Evolutionary conservation across 2,113 vertebrate species (phyloP).

Genomic region (Suncus etruscus): DNA sequence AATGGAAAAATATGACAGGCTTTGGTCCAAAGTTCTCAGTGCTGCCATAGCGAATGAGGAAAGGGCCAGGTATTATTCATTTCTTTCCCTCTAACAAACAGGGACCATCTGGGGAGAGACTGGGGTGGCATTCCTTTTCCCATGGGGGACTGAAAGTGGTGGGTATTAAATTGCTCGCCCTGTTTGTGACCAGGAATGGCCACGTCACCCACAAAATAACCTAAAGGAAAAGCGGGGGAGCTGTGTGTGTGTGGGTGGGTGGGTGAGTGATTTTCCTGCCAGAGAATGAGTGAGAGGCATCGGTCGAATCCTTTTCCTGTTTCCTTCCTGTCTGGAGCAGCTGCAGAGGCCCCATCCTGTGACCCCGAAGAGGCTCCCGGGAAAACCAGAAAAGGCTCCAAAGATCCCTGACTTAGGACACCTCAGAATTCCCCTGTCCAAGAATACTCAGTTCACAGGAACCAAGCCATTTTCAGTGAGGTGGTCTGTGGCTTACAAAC

Average conservation of each 20-base stretch:
- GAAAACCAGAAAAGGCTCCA: background rate
- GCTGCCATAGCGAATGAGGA: background rate
- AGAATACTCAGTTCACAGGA: background rate
- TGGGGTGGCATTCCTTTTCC: background rate
- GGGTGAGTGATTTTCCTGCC: conserved; percentile 42
- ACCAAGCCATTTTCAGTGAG: background rate
- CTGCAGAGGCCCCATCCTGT: background rate
- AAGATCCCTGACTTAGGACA: background rate
- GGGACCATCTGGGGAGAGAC: no score
- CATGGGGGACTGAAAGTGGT: background rate
- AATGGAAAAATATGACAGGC: background rate
- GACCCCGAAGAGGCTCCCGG: background rate
- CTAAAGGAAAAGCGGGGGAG: background rate
- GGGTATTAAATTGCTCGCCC: background rate
- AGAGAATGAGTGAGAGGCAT: conserved; percentile 23
- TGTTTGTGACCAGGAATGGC: background rate
- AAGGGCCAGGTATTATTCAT: no score
- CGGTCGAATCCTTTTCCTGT: conserved; percentile 42
- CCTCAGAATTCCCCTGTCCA: rapidly evolving
- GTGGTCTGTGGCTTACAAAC: background rate
- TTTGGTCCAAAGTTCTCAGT: background rate
- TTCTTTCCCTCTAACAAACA: no score
- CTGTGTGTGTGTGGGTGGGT: background rate
- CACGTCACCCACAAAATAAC: background rate
- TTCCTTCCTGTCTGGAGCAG: conserved; percentile 74